A percentile compares a stretch with the other conserved stretches of the same genome.
These are phyloP conservation scores for Trididemnum miniatum DNA, from an alignment of 23 tunicate species.

Conservation along the genomic window DNA sequence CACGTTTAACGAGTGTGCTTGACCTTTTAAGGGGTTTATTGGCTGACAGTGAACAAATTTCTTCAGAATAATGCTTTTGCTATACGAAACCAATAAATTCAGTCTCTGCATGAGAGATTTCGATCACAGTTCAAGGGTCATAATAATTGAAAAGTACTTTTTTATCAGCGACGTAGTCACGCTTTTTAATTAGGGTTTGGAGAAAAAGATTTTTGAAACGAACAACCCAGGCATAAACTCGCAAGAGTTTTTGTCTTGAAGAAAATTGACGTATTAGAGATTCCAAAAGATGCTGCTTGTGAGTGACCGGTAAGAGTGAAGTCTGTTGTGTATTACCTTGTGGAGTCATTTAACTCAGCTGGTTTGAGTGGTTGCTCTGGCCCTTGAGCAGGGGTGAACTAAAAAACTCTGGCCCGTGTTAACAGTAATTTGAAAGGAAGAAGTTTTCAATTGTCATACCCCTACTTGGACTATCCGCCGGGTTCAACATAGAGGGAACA, in stretches of 20 bases:
- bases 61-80: not conserved
- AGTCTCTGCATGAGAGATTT: conserved; percentile 25
- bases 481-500: conserved; percentile 40
- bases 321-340: not conserved
- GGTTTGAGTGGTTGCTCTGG: conserved; percentile 30
- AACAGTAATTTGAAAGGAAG: conserved; percentile 22
- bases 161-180: not conserved
- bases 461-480: conserved; percentile 42
- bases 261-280: conserved; percentile 9
- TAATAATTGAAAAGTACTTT: too few species aligned
- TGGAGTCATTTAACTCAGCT: not conserved
- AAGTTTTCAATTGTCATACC: conserved; percentile 36
- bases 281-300: conserved; percentile 5
- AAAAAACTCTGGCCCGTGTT: conserved; percentile 50
- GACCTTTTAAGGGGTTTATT: conserved; percentile 4
- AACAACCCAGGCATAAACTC: conserved; percentile 29
- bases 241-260: conserved; percentile 22
- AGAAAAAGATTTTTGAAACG: conserved; percentile 5
- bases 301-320: not conserved
- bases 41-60: not conserved
- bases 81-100: too few species aligned
- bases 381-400: conserved; percentile 25
- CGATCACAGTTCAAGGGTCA: conserved; percentile 20
- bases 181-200: not conserved
- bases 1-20: not conserved